Conservation (phyloP, 2,797 vertebrate species). For the Zenarchopterus dispar region DNA sequence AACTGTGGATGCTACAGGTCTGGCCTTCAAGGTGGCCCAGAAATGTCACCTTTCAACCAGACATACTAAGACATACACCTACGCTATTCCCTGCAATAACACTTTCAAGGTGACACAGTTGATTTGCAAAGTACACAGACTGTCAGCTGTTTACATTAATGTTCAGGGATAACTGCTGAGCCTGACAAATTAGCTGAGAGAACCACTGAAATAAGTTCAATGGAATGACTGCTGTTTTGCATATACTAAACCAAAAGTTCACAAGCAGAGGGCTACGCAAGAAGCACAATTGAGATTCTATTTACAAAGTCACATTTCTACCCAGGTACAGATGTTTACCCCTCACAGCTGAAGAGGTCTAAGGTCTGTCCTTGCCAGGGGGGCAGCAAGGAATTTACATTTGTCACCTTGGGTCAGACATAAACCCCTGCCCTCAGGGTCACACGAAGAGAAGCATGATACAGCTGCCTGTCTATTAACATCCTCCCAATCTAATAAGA, state of each 20-base stretch:
- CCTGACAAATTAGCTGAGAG: slow-evolving; percentile 70
- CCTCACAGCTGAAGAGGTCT: slow-evolving; percentile 44
- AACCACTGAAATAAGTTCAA: slow-evolving; percentile 44
- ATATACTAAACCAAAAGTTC: slow-evolving; percentile 57
- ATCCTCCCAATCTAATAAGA: slow-evolving; percentile 68
- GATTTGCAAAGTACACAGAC: slow-evolving; percentile 62
- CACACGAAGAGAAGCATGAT: slow-evolving; percentile 62
- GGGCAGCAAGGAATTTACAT: slow-evolving; percentile 32
- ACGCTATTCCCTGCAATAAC: slow-evolving; percentile 25
- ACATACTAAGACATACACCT: slow-evolving; percentile 42
- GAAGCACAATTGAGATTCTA: slow-evolving; percentile 42
- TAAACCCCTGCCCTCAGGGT: slow-evolving; percentile 62
- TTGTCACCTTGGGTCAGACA: slow-evolving; percentile 52
- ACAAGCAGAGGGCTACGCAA: slow-evolving; percentile 50
- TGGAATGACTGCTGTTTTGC: slow-evolving; percentile 64
- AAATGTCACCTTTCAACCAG: slow-evolving; percentile 66
- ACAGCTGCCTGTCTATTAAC: slow-evolving; percentile 76
- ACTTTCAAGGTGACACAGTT: slow-evolving; percentile 70
- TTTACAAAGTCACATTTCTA: slow-evolving; percentile 46
- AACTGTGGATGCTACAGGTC: slow-evolving; percentile 42
- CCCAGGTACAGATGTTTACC: slow-evolving; percentile 36
- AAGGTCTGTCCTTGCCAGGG: slow-evolving; percentile 28
- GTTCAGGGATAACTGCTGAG: slow-evolving; percentile 66
- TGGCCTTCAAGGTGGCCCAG: slow-evolving; percentile 62
- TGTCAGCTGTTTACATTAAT: slow-evolving; percentile 75